Percentiles rank a stretch among this genome's conserved stretches.
Evolutionary conservation across 2,797 vertebrate species (phyloP).

Genomic region (Erithacus rubecula): DNA sequence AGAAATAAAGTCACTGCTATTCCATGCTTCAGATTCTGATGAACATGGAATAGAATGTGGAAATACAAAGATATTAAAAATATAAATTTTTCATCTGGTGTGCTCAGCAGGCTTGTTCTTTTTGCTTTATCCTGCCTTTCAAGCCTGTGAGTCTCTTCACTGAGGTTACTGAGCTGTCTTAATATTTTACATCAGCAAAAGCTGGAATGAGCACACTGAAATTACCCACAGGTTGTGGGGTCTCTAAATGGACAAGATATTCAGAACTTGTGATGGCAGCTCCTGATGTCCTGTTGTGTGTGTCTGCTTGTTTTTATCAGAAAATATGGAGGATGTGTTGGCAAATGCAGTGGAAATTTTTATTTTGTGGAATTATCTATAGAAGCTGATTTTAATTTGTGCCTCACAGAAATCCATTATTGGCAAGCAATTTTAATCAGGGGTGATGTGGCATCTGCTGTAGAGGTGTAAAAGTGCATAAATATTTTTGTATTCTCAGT

Average conservation of each 20-base stretch:
- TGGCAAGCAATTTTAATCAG: constrained; percentile 29
- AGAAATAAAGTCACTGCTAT: constrained; percentile 25
- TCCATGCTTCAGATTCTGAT: constrained; percentile 1
- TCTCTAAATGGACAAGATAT: neutral
- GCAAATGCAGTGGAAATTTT: neutral
- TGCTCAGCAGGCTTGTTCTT: constrained; percentile 9
- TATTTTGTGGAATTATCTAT: neutral
- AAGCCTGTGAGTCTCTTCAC: neutral
- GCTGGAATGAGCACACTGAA: neutral
- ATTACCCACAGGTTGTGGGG: constrained; percentile 16
- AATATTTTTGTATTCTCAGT: constrained; percentile 33
- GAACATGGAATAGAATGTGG: constrained; percentile 6
- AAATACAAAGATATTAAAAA: constrained; percentile 61
- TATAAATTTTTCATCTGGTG: constrained; percentile 46
- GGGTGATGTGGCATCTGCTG: neutral
- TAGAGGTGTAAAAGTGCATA: neutral
- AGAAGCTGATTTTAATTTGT: neutral
- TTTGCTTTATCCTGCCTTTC: neutral
- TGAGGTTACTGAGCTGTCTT: neutral
- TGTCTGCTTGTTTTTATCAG: neutral
- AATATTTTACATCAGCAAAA: constrained; percentile 14
- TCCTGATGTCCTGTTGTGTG: neutral
- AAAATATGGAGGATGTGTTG: neutral
- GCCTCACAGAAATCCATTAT: neutral
- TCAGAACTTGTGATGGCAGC: neutral